Percentiles rank a stretch among this genome's conserved stretches.
Evolutionary conservation across 2,113 vertebrate species (phyloP).

Genomic region (Sander vitreus): DNA sequence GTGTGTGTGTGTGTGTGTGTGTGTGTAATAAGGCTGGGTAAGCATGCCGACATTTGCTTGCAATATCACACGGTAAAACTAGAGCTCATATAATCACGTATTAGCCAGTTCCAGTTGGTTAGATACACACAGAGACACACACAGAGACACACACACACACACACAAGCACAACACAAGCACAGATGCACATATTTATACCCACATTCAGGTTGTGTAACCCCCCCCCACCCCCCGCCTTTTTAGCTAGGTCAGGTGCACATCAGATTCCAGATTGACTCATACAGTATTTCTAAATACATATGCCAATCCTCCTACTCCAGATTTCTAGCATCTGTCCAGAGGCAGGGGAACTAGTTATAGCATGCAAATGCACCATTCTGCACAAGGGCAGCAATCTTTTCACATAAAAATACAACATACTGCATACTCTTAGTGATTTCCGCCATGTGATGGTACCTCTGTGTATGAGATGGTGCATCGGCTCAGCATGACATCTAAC

Average conservation of each 20-base stretch:
- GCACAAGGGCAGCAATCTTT: background rate
- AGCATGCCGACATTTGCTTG: constrained; percentile 49
- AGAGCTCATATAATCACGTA: constrained; percentile 37
- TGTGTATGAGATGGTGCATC: background rate
- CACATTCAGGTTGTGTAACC: background rate
- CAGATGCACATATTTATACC: background rate
- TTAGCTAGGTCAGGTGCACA: background rate
- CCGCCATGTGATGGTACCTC: background rate
- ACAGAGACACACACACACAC: background rate
- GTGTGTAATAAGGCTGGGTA: constrained; percentile 34
- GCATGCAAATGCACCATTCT: constrained; percentile 13
- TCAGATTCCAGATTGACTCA: background rate
- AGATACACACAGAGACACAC: constrained; percentile 7
- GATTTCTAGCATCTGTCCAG: background rate
- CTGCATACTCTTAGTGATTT: background rate
- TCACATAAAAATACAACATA: constrained; percentile 7
- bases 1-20: constrained; percentile 8
- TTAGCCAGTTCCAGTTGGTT: constrained; percentile 28
- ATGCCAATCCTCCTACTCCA: background rate
- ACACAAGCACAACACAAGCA: background rate
- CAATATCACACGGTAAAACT: constrained; percentile 32
- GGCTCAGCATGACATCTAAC: constrained; percentile 37
- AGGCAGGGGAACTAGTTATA: background rate
- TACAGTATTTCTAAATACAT: constrained; percentile 24
- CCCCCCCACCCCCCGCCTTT: no score